These are phyloP conservation scores for Lepisosteus osseus DNA, from an alignment of 2,113 vertebrate genomes.

Conservation along the genomic window DNA sequence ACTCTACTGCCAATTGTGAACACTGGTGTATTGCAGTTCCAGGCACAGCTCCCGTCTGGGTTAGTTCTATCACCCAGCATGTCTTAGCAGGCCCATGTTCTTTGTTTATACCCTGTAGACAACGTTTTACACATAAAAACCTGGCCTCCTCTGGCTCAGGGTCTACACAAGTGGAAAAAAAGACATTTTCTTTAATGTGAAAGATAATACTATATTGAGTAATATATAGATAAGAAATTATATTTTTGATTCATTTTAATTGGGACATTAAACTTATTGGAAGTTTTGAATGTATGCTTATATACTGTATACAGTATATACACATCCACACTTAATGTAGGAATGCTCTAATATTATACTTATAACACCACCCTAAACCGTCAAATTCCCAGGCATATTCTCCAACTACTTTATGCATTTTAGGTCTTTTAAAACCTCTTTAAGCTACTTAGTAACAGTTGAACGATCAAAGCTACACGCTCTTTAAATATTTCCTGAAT, in stretches of 20 bases:
- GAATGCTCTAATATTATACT: slow-evolving; percentile 49
- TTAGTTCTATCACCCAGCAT: slow-evolving; percentile 16
- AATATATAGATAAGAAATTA: too few species aligned
- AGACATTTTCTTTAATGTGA: too few species aligned
- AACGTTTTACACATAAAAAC: slow-evolving; percentile 27
- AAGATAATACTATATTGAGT: too few species aligned
- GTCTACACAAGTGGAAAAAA: slow-evolving; percentile 11
- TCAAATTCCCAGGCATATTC: slow-evolving; percentile 63
- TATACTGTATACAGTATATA: too few species aligned
- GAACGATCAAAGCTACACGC: slow-evolving; percentile 69
- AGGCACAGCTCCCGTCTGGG: slow-evolving; percentile 14
- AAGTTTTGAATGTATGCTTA: too few species aligned
- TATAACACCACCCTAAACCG: slow-evolving; percentile 57
- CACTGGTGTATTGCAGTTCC: slow-evolving; percentile 20
- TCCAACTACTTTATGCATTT: slow-evolving; percentile 63
- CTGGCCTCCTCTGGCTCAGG: slow-evolving; percentile 5
- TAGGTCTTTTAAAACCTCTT: slow-evolving; percentile 61
- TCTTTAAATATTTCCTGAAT: slow-evolving; percentile 60
- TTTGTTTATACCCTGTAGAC: slow-evolving; percentile 29
- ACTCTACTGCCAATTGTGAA: slow-evolving; percentile 18
- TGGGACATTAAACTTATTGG: too few species aligned
- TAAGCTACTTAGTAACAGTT: slow-evolving; percentile 77
- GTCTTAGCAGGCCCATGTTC: slow-evolving; percentile 28
- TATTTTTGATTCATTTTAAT: too few species aligned
- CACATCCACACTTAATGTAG: slow-evolving; percentile 26